Evolutionary conservation across 2,797 vertebrate species (phyloP), one percentile per base, ranked within the genome.

Genomic region (Cryptoblepharus egeriae): DNA sequence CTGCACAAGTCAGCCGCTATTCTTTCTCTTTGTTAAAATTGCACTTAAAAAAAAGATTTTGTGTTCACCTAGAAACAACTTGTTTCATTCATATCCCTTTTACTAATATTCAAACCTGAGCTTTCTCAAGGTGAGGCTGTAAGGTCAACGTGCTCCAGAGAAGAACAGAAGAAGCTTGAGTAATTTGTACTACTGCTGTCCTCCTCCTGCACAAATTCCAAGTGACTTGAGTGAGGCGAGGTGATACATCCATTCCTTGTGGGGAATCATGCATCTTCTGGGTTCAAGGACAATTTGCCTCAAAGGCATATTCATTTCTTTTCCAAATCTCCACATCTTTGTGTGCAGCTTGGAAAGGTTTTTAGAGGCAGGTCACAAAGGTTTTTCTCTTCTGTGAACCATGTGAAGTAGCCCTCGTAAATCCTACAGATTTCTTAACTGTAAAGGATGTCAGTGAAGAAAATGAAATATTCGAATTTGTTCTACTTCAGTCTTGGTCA

Each of bases 61-160:
- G 67, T 79, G 30, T 61, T 86, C 85, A 87, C 88, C 74, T 64
- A 1, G 57, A 58, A 75, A 65, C 70, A 75, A 80, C 1, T 35
- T 12, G 45, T 39, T 82, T 24, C 79, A 18, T 84, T 24, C 79
- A 84, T 72, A 69, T 83, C 2, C 80, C 75, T 87, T n/a, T 58
- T 86, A 73, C n/a, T 73, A 87, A 78, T 78, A 58, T 73, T 76
- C 83, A 81, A 89, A 93, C 49, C 15, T 77, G 83, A 80, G 55
- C 75, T 84, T 39, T 39, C 39, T 52, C 18, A 79, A 74, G 52
- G 2, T 24, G 10, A 73, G 42, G 20, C 15, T 42, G 32, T 55
- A 49, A 6, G 24, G 8, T n/a, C n/a, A 4, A n/a, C 5, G 22
- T 55, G 9, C 73, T 65, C 57, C 3, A 58, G 61, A 42, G 71